A percentile compares a stretch with the other conserved stretches of the same genome.
Conservation (phyloP, 2,113 vertebrate species). For the Hymenochirus boettgeri region DNA sequence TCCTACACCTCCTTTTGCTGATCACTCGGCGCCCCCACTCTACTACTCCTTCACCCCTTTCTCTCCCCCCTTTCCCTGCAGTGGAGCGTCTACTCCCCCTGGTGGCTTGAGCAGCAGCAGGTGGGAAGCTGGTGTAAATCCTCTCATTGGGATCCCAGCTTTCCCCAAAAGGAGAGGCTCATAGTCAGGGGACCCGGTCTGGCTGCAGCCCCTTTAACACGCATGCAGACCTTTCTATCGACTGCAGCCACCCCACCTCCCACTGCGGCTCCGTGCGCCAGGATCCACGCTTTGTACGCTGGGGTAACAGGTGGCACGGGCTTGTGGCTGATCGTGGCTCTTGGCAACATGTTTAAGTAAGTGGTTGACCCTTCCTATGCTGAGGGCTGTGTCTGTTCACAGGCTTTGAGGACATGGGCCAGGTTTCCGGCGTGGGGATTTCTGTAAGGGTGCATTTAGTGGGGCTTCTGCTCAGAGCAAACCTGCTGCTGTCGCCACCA, state of each 20-base stretch:
- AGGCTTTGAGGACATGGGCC: constrained; percentile 83
- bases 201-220: not conserved
- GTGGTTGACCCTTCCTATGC: constrained; percentile 55
- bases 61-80: not conserved
- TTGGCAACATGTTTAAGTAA: not conserved
- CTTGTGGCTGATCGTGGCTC: constrained; percentile 4
- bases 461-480: constrained; percentile 69
- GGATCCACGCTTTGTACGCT: not conserved
- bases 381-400: constrained; percentile 72
- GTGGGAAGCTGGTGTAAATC: not conserved
- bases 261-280: not conserved
- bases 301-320: not conserved
- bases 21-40: not conserved
- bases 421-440: constrained; percentile 77
- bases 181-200: not conserved
- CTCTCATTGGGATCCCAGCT: not conserved
- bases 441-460: constrained; percentile 79
- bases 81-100: constrained; percentile 20
- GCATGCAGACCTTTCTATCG: no score
- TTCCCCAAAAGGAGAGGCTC: not conserved
- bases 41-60: not conserved
- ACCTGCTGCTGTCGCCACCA: constrained; percentile 65
- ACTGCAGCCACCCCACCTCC: not conserved
- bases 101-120: constrained; percentile 40
- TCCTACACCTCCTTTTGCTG: not conserved